Conservation (phyloP, 2,888 invertebrate species). For the Plusia festucae region DNA sequence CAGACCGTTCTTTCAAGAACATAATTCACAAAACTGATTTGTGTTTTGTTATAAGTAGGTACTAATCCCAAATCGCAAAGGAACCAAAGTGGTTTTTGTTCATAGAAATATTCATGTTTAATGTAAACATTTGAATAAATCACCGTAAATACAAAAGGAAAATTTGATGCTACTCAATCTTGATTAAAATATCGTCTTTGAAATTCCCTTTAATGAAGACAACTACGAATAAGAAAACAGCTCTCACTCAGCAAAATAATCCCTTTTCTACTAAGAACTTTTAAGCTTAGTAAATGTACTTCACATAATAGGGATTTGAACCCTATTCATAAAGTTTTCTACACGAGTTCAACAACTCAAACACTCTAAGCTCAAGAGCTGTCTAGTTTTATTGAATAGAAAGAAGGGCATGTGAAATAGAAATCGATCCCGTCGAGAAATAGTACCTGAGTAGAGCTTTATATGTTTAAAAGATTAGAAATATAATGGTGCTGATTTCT, state of each 20-base stretch:
- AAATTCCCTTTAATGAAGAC: constrained; percentile 39
- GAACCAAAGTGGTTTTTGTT: not conserved
- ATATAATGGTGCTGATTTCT: too few species aligned
- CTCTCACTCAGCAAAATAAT: constrained; percentile 1
- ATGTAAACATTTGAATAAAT: not conserved
- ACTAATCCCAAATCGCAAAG: not conserved
- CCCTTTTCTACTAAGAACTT: not conserved
- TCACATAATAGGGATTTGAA: constrained; percentile 7
- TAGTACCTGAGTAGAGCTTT: too few species aligned
- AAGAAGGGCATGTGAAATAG: constrained; percentile 1
- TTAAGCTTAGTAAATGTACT: constrained; percentile 5
- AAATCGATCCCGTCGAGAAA: constrained; percentile 21
- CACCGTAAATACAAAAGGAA: constrained; percentile 24
- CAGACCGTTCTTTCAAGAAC: too few species aligned
- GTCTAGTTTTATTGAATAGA: constrained; percentile 18
- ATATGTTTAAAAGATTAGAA: too few species aligned
- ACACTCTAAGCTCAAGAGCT: constrained; percentile 10
- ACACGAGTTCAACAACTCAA: constrained; percentile 16
- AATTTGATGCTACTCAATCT: constrained; percentile 30
- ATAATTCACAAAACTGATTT: too few species aligned
- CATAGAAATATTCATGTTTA: not conserved
- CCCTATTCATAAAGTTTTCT: constrained; percentile 11
- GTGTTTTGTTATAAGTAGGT: not conserved
- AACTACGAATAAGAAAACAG: constrained; percentile 18
- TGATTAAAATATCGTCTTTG: constrained; percentile 28